Evolutionary conservation across 1,140 invertebrate species (phyloP).

Genomic region (Cherax destructor): DNA sequence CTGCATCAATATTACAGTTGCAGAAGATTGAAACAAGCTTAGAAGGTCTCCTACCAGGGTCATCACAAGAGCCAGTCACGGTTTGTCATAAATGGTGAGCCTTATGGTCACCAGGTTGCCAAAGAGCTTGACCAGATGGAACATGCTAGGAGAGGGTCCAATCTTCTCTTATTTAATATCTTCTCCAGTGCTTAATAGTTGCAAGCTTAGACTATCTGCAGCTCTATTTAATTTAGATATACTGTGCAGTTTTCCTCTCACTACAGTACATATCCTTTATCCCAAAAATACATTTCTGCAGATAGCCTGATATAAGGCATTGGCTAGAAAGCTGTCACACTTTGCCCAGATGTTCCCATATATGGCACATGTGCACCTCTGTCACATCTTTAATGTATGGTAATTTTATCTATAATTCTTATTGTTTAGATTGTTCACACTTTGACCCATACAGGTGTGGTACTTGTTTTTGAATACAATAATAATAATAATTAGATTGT

Average conservation of each 20-base stretch:
- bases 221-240: neutral
- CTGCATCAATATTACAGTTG: slow-evolving; percentile 29
- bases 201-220: slow-evolving; percentile 14
- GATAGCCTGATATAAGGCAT: neutral
- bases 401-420: no score
- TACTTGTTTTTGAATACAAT: no score
- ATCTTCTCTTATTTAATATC: neutral
- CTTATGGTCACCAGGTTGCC: slow-evolving; percentile 17
- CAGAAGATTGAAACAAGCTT: slow-evolving; percentile 42
- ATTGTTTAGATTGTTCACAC: no score
- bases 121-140: neutral
- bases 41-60: slow-evolving; percentile 40
- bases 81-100: slow-evolving; percentile 32
- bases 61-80: slow-evolving; percentile 26
- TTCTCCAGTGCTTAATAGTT: neutral
- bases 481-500: no score
- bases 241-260: neutral
- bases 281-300: neutral
- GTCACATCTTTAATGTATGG: neutral
- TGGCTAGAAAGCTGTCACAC: no score
- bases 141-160: slow-evolving; percentile 4
- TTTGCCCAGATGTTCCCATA: no score
- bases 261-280: neutral
- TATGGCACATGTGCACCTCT: neutral
- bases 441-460: no score